Evolutionary conservation across 2,797 vertebrate species (phyloP).

Genomic region (Clamator glandarius): DNA sequence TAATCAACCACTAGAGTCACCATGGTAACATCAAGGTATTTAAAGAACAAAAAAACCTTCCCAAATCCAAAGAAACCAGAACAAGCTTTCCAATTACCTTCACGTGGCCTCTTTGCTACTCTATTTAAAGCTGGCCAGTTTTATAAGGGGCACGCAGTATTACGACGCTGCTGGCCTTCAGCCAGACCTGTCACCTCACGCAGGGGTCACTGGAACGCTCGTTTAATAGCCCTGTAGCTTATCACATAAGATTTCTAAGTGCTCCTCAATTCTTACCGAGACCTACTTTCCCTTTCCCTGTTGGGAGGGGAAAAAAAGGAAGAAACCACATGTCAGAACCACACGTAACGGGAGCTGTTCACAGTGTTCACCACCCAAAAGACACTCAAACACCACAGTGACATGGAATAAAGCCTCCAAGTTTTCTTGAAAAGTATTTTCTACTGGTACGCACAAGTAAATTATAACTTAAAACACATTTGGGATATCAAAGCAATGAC

Average conservation of each 20-base stretch:
- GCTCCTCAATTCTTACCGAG: not conserved
- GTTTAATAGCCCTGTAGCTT: not conserved
- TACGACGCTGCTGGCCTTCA: not conserved
- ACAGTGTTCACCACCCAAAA: not conserved
- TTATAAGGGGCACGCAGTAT: not conserved
- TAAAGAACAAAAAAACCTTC: not conserved
- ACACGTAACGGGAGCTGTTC: not conserved
- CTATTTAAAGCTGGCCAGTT: not conserved
- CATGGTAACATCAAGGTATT: not conserved
- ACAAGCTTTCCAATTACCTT: constrained; percentile 20
- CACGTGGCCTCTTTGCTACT: constrained; percentile 2
- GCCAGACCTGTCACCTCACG: constrained; percentile 34
- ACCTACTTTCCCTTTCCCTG: not conserved
- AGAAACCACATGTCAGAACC: not conserved
- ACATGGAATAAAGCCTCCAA: not conserved
- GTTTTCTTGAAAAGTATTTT: not conserved
- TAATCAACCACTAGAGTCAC: not conserved
- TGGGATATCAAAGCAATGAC: not conserved
- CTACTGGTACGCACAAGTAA: not conserved
- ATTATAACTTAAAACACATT: not conserved
- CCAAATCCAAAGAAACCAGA: constrained; percentile 11
- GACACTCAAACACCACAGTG: not conserved
- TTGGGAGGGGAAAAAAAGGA: not conserved
- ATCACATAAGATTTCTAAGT: not conserved
- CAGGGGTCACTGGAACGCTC: constrained; percentile 17